Percentiles rank a stretch among this genome's conserved stretches.
Evolutionary conservation across 1,140 invertebrate species (phyloP).

Genomic region (Euwallacea similis): DNA sequence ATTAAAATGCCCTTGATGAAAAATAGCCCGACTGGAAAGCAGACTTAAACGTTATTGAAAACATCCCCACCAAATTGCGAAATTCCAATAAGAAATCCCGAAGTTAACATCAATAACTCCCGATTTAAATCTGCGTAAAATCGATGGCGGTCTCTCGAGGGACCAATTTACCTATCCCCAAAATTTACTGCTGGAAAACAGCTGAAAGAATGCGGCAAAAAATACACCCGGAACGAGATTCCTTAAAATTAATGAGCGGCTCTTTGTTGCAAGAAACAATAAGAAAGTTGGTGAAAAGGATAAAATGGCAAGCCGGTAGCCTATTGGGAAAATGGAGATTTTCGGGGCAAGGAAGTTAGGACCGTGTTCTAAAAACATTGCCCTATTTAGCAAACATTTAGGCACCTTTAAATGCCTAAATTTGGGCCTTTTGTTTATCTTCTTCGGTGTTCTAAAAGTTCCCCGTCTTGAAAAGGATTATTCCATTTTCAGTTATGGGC

Average conservation of each 20-base stretch:
- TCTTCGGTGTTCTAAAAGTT: not conserved
- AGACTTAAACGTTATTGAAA: no score
- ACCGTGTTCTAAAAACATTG: conserved; percentile 6
- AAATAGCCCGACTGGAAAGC: no score
- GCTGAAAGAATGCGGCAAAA: conserved; percentile 10
- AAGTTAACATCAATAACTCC: not conserved
- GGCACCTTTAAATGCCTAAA: conserved; percentile 1
- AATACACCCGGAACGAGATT: not conserved
- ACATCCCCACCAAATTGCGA: no score
- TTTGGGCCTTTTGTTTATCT: conserved; percentile 4
- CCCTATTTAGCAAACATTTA: conserved; percentile 6
- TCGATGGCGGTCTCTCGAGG: not conserved
- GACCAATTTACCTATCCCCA: conserved; percentile 1
- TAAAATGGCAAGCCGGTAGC: conserved; percentile 10
- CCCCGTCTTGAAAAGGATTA: not conserved
- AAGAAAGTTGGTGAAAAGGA: conserved; percentile 14
- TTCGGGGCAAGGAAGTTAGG: conserved; percentile 2
- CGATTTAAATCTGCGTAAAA: conserved; percentile 4
- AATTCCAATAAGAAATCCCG: no score
- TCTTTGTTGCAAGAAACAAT: conserved; percentile 11
- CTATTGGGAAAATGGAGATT: conserved; percentile 10
- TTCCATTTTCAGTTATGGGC: no score
- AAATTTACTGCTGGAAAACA: not conserved
- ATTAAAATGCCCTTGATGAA: no score
- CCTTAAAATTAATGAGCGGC: conserved; percentile 12